Evolutionary conservation across 2,888 invertebrate genomes (phyloP).

Genomic region (Latrodectus elegans): DNA sequence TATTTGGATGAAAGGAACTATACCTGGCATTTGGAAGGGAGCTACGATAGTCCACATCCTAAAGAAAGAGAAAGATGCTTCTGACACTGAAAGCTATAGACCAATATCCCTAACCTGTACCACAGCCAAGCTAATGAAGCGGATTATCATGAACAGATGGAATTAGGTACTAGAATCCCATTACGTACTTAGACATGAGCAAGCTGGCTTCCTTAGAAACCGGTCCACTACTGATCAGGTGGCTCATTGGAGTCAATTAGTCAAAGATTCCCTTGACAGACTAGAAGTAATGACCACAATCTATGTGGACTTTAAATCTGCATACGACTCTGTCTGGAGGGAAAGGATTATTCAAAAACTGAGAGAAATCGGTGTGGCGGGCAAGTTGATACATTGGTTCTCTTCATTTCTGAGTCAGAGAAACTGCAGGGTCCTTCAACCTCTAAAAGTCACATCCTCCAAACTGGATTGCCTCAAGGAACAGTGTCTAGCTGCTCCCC

Average conservation of each 20-base stretch:
- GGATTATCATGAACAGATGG: background rate
- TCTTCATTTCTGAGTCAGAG: too few species aligned
- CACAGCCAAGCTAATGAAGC: background rate
- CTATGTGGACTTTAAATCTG: background rate
- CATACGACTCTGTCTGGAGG: too few species aligned
- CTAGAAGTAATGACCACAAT: background rate
- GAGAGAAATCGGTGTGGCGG: too few species aligned
- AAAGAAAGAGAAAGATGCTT: slow-evolving; percentile 11
- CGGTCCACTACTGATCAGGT: background rate
- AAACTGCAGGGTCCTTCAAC: too few species aligned
- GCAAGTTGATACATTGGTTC: too few species aligned
- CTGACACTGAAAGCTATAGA: background rate
- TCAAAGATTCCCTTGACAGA: background rate
- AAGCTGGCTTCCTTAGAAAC: background rate
- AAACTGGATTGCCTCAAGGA: too few species aligned
- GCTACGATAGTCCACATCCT: slow-evolving; percentile 1
- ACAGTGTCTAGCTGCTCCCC: too few species aligned
- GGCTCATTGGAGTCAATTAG: background rate
- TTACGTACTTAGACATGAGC: background rate
- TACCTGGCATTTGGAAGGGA: background rate
- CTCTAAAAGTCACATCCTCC: too few species aligned
- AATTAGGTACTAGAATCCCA: background rate
- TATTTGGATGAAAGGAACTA: too few species aligned
- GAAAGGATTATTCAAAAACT: too few species aligned
- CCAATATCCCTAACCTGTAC: too few species aligned